Percentiles rank a stretch among this genome's conserved stretches.
Conservation (phyloP, 2,888 invertebrate species). For the Drosophila setosimentum region DNA sequence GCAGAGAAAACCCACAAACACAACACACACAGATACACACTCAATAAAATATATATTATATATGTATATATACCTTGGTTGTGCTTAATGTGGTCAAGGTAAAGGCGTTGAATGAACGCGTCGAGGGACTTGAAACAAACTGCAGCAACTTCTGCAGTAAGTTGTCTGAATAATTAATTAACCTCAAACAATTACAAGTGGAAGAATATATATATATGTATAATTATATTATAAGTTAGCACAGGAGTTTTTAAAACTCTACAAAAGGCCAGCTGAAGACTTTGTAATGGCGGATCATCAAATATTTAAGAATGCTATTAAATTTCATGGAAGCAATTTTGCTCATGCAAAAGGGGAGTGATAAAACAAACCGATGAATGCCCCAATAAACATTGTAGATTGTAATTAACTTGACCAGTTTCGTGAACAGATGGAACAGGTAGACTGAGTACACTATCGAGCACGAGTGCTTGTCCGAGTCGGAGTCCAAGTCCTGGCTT, state of each 20-base stretch:
- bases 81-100: constrained; percentile 57
- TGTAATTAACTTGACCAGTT: constrained; percentile 77
- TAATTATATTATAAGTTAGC: constrained; percentile 55
- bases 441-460: constrained; percentile 19
- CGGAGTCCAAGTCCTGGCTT: constrained; percentile 41
- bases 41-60: neutral
- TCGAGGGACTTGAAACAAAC: constrained; percentile 37
- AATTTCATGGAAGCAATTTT: constrained; percentile 46
- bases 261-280: neutral
- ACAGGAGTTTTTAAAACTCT: constrained; percentile 15
- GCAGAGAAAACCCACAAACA: constrained; percentile 36
- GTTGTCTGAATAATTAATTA: constrained; percentile 76
- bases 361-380: constrained; percentile 26
- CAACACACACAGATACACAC: neutral
- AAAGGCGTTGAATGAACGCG: constrained; percentile 26
- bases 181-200: constrained; percentile 74
- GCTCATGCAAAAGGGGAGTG: constrained; percentile 5
- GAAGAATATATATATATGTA: constrained; percentile 45
- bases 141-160: constrained; percentile 71
- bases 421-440: constrained; percentile 14
- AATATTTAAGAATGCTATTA: constrained; percentile 60
- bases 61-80: neutral
- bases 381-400: constrained; percentile 77
- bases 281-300: constrained; percentile 20
- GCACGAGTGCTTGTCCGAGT: neutral